Base-by-base conservation (phyloP, 2,888 invertebrate species). In the Subacronicta megacephala region DNA sequence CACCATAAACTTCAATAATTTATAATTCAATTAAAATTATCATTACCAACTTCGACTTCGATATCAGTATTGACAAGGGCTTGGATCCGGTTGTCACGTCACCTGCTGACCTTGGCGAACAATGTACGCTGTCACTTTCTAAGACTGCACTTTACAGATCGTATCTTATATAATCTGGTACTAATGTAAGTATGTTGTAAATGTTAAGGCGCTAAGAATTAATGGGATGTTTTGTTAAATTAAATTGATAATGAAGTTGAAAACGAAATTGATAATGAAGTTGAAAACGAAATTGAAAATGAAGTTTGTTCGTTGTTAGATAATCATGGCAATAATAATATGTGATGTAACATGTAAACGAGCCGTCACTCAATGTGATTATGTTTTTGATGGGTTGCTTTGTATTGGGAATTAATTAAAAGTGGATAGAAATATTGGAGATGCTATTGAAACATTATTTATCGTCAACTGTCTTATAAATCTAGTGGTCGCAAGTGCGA, bases 61-160 rank as follows among this genome's bases (percentile, higher is more conserved):
- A 40, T 54, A 52, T 44, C 53, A 51, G 36, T 51, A 45, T 54
- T 57, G 52, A 56, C 58, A 72, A 61, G 56, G 68, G 63, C 57
- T 55, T 64, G 50, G 61, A 78, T 81, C 81, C 80, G 81, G 77
- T 67, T 73, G 43, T 59, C 65, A 64, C 61, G 74, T 74, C 71
- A 78, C 62, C 52, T 40, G 49, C 12, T 42, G 74, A 63, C 81
- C 80, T 81, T 80, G 78, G 53, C 18, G 41, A 61, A 74, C 66
- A 74, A 66, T 73, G 57, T 52, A 54, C 37, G 62, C 73, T 67
- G 74, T 72, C 64, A 66, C 81, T 80, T 80, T 81, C 81, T 79
- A 75, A 69, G 68, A 61, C 60, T 61, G 43, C 57, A 66, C 52
- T 45, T 59, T 47, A 55, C 43, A 60, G 60, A 68, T 58, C 15